phyloP scores from a whole-genome alignment of 2,113 vertebrate species.

The human region GRCh38 chr17:78611001-78611500 shows the following conservation, averaged over 20 bases:
- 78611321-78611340: neutral
- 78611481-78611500: neutral
- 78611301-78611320: neutral
- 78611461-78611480: neutral
- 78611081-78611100: neutral
- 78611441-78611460: neutral
- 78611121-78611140: neutral
- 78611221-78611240: neutral
- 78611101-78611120: neutral
- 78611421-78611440: accelerated
- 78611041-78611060: neutral
- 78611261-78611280: neutral
- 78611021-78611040: neutral
- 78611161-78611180: neutral
- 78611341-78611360: accelerated
- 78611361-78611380: neutral
- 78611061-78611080: neutral
- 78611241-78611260: neutral
- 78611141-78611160: neutral
- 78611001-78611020: neutral
- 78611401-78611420: accelerated
- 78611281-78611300: neutral
- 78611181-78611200: neutral
- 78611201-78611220: accelerated
- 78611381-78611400: neutral